phyloP scores from a whole-genome alignment of 2,888 invertebrate genomes.

The Orthosia gothica region DNA sequence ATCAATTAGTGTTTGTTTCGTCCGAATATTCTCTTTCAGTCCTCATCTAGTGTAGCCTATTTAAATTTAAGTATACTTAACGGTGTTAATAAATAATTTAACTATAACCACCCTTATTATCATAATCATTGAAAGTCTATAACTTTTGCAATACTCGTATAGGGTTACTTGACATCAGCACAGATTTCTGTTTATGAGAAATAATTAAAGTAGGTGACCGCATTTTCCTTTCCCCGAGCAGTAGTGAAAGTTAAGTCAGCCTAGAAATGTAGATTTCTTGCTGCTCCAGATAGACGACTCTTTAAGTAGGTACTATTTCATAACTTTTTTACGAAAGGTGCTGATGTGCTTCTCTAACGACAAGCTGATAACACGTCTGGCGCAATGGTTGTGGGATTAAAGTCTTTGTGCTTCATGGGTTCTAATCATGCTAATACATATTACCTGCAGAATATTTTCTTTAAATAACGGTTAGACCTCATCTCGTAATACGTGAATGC shows the following conservation, averaged over 20 bases:
- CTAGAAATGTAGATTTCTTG: background rate
- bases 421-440: background rate
- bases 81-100: too few relatives aligned
- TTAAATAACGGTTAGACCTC: too few relatives aligned
- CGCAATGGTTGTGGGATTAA: too few relatives aligned
- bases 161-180: background rate
- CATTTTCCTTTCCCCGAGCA: constrained; percentile 18
- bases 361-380: background rate
- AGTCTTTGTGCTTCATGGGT: too few relatives aligned
- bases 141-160: background rate
- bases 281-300: background rate
- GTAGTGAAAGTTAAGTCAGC: constrained; percentile 8
- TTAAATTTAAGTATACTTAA: too few relatives aligned
- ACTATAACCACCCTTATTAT: too few relatives aligned
- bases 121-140: too few relatives aligned
- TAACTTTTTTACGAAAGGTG: background rate
- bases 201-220: background rate
- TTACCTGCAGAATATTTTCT: too few relatives aligned
- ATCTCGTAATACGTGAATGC: too few relatives aligned
- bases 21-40: background rate
- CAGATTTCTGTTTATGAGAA: background rate
- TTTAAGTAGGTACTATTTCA: background rate
- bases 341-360: background rate
- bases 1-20: background rate
- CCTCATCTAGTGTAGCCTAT: background rate